These are phyloP conservation scores for Muschampia plurimacula DNA, from an alignment of 2,888 invertebrate species.

Conservation along the genomic window DNA sequence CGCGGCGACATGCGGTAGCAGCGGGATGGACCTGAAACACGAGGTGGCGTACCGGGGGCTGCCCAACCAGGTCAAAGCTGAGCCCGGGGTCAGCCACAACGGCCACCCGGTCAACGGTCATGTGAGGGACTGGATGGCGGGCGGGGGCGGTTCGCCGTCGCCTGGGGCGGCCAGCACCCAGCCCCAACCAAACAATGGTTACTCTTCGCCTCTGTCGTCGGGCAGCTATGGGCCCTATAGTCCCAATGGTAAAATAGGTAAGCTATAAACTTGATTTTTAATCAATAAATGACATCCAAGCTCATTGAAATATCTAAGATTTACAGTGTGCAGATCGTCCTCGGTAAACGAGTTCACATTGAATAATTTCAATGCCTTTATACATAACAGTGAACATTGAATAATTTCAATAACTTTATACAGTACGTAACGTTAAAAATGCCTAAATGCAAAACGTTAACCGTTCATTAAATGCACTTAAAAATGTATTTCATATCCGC, in stretches of 20 bases:
- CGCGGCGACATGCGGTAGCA: constrained; percentile 84
- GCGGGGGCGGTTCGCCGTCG: constrained; percentile 84
- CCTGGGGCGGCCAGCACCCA: constrained; percentile 89
- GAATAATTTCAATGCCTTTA: no score
- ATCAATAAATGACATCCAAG: no score
- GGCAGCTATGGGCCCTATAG: constrained; percentile 96
- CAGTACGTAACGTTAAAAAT: no score
- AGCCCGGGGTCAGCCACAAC: constrained; percentile 83
- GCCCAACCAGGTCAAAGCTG: constrained; percentile 82
- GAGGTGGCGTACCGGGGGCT: constrained; percentile 86
- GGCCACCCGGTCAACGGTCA: constrained; percentile 79
- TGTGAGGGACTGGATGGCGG: constrained; percentile 83
- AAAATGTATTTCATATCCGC: no score
- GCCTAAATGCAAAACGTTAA: no score
- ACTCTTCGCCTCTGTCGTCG: constrained; percentile 94
- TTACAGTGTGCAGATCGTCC: no score
- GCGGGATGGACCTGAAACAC: constrained; percentile 88
- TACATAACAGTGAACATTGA: no score
- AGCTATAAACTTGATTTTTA: constrained; percentile 65
- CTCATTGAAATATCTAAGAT: no score
- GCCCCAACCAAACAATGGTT: constrained; percentile 90
- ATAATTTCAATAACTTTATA: no score
- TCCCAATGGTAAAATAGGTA: constrained; percentile 95
- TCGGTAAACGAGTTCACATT: no score
- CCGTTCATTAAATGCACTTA: no score